A percentile compares a stretch with the other conserved stretches of the same genome.
phyloP scores from a whole-genome alignment of 1,140 invertebrate species.

The Zaprionus nigranus region DNA sequence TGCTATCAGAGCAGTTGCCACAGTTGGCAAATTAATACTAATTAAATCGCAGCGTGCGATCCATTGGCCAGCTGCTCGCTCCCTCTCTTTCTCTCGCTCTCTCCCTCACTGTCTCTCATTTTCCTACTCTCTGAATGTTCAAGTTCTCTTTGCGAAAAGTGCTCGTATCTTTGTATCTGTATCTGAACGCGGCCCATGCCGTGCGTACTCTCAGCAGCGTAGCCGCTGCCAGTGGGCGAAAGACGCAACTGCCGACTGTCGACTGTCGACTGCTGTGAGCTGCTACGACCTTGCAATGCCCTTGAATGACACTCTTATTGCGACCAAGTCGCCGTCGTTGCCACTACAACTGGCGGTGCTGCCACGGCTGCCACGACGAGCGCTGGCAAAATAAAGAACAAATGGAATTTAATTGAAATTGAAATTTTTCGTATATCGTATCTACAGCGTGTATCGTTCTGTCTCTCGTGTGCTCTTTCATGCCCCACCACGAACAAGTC shows the following conservation, averaged over 20 bases:
- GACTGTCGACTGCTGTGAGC: slow-evolving; percentile 19
- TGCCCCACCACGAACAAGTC: not conserved
- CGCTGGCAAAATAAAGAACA: slow-evolving; percentile 59
- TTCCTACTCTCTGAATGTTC: slow-evolving; percentile 12
- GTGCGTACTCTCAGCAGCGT: slow-evolving; percentile 63
- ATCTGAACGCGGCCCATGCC: slow-evolving; percentile 53
- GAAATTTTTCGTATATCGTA: slow-evolving; percentile 33
- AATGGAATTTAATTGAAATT: slow-evolving; percentile 51
- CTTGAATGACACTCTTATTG: slow-evolving; percentile 84
- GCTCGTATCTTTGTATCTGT: slow-evolving; percentile 68
- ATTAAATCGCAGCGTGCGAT: slow-evolving; percentile 62
- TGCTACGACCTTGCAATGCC: slow-evolving; percentile 84
- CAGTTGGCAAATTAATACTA: slow-evolving; percentile 53
- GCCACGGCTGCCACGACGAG: slow-evolving; percentile 73
- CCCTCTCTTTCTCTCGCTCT: slow-evolving; percentile 22
- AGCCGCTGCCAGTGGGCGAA: slow-evolving; percentile 63
- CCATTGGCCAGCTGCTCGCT: slow-evolving; percentile 11
- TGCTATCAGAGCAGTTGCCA: slow-evolving; percentile 3
- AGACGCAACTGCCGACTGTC: slow-evolving; percentile 59
- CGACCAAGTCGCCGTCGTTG: slow-evolving; percentile 75
- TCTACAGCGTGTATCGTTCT: slow-evolving; percentile 32
- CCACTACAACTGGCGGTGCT: slow-evolving; percentile 74
- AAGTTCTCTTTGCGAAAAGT: slow-evolving; percentile 59
- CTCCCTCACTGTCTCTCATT: not conserved
- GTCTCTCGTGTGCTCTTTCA: slow-evolving; percentile 20